A percentile compares a stretch with the other conserved stretches of the same genome.
These are phyloP conservation scores for Tetragonisca angustula DNA, from an alignment of 2,888 invertebrate genomes.

Conservation along the genomic window DNA sequence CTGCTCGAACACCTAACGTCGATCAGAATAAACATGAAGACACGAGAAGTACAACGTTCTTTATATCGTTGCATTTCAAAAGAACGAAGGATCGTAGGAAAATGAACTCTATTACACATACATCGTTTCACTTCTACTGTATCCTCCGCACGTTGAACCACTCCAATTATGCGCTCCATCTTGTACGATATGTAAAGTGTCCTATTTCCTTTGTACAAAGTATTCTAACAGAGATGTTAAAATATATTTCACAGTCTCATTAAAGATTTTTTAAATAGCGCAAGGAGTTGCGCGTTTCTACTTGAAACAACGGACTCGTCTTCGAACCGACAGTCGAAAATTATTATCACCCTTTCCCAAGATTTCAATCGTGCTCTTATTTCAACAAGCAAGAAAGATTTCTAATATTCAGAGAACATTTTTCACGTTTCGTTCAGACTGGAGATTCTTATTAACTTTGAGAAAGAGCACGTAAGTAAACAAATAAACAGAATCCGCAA, in stretches of 20 bases:
- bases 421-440: background rate
- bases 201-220: background rate
- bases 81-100: background rate
- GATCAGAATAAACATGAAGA: background rate
- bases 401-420: background rate
- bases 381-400: background rate
- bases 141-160: background rate
- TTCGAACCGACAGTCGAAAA: too few species aligned
- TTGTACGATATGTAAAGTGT: background rate
- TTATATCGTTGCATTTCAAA: background rate
- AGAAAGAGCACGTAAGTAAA: background rate
- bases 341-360: too few species aligned
- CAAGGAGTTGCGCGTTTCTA: too few species aligned
- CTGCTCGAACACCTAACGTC: background rate
- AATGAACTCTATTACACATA: background rate
- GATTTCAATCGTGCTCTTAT: background rate
- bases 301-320: too few species aligned
- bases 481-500: background rate
- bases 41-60: background rate
- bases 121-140: background rate
- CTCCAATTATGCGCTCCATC: constrained; percentile 2
- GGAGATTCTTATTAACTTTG: background rate
- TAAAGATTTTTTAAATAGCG: too few species aligned
- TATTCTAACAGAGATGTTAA: too few species aligned
- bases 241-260: too few species aligned